phyloP scores from a whole-genome alignment of 2,113 vertebrate species.

The Kobus ellipsiprymnus region DNA sequence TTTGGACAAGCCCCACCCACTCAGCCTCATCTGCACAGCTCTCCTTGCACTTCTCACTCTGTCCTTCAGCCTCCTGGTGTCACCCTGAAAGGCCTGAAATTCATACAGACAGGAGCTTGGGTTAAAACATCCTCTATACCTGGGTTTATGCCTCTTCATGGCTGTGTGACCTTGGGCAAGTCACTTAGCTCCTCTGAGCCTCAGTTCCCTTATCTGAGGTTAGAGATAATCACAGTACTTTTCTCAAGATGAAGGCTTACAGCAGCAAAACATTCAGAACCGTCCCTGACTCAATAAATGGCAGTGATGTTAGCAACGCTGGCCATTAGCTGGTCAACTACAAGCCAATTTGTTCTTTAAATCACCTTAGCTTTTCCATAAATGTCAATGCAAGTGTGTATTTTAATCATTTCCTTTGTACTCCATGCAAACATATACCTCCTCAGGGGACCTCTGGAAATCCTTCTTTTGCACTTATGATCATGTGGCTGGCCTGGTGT shows the following conservation, averaged over 20 bases:
- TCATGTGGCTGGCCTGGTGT: accelerated
- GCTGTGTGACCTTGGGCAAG: background rate
- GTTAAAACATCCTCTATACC: background rate
- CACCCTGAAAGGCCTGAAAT: background rate
- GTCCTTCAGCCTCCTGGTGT: background rate
- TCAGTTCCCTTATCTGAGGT: background rate
- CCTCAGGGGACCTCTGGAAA: background rate
- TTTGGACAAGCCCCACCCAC: background rate
- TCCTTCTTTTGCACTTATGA: background rate
- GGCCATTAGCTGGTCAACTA: background rate
- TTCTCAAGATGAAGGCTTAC: background rate
- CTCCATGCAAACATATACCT: background rate
- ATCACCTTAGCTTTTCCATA: no score
- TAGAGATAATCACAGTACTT: background rate
- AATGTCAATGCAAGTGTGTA: background rate
- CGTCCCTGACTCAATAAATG: background rate
- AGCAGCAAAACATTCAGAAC: background rate
- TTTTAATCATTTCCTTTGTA: background rate
- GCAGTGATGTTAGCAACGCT: accelerated
- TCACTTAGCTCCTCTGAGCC: background rate
- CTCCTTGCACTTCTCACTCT: background rate
- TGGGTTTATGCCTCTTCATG: background rate
- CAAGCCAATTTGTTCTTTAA: background rate
- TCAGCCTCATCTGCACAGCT: no score
- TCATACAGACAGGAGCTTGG: background rate